Evolutionary conservation across 2,113 vertebrate genomes (phyloP).

Genomic region (Lampris incognitus): DNA sequence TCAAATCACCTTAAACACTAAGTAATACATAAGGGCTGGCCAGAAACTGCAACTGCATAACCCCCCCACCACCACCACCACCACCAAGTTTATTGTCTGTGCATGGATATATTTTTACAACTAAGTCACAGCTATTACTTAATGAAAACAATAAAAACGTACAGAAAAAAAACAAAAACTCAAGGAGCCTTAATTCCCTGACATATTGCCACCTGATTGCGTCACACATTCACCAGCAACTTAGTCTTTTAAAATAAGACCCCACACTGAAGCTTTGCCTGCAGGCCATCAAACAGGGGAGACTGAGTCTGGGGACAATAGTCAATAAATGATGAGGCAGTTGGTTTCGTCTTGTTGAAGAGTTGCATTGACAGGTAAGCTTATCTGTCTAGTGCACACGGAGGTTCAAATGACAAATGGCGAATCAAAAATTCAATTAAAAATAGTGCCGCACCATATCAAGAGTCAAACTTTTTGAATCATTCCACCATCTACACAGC

Average conservation of each 20-base stretch:
- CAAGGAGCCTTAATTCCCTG: conserved; percentile 45
- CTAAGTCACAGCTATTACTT: conserved; percentile 43
- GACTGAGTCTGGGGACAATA: conserved; percentile 6
- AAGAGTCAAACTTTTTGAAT: conserved; percentile 16
- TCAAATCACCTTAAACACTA: too few species aligned
- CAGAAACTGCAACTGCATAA: too few species aligned
- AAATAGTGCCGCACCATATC: conserved; percentile 3
- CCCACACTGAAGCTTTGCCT: conserved; percentile 23
- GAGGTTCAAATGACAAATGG: background rate
- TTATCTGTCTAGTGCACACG: background rate
- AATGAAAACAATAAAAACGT: conserved; percentile 48
- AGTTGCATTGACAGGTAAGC: conserved; percentile 7
- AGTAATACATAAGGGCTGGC: too few species aligned
- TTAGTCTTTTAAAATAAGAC: conserved; percentile 34
- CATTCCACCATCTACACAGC: conserved; percentile 47
- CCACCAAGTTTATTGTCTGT: too few species aligned
- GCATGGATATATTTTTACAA: conserved; percentile 12
- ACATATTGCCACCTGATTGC: conserved; percentile 64
- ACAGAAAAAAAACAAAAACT: conserved; percentile 38
- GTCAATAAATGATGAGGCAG: conserved; percentile 1
- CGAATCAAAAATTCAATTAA: conserved; percentile 4
- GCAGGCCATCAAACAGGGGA: conserved; percentile 45
- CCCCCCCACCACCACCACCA: too few species aligned
- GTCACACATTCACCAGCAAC: conserved; percentile 63
- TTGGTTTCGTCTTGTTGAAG: conserved; percentile 26